A percentile compares a stretch with the other conserved stretches of the same genome.
Evolutionary conservation across 2,113 vertebrate genomes (phyloP).

Genomic region (Miniopterus natalensis): DNA sequence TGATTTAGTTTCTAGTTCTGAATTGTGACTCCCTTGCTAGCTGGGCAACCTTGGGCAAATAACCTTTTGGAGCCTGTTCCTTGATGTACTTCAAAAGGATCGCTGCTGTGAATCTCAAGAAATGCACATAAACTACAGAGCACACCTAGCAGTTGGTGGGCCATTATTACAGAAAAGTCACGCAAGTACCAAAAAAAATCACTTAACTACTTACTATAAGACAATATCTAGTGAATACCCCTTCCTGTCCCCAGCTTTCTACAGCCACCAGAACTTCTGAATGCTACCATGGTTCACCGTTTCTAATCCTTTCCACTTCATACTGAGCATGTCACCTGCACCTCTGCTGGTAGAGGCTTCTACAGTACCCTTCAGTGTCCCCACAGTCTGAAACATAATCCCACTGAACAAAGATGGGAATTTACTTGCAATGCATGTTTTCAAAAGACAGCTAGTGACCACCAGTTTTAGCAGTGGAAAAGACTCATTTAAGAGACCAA

Average conservation of each 20-base stretch:
- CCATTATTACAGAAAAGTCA: not conserved
- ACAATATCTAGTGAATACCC: not conserved
- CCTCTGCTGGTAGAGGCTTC: not conserved
- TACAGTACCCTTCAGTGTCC: not conserved
- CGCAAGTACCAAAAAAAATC: not conserved
- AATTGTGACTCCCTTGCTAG: constrained; percentile 9
- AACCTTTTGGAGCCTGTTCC: not conserved
- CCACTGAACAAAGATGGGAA: not conserved
- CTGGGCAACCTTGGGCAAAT: not conserved
- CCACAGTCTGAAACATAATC: not conserved
- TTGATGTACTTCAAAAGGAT: constrained; percentile 3
- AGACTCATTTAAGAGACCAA: constrained; percentile 34
- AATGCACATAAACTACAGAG: not conserved
- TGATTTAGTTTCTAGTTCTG: not conserved
- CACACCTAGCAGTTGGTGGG: not conserved
- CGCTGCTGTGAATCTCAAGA: not conserved
- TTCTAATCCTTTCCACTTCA: not conserved
- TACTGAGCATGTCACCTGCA: not conserved
- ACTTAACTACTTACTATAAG: constrained; percentile 41
- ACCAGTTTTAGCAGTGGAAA: not conserved
- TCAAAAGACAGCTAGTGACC: constrained; percentile 16
- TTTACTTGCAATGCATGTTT: not conserved
- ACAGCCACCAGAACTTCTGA: not conserved
- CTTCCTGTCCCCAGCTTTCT: not conserved
- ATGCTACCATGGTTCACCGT: not conserved